Evolutionary conservation across 2,888 invertebrate genomes (phyloP), one percentile per base, ranked within the genome.

Genomic region (Aphelenchoides bicaudatus): DNA sequence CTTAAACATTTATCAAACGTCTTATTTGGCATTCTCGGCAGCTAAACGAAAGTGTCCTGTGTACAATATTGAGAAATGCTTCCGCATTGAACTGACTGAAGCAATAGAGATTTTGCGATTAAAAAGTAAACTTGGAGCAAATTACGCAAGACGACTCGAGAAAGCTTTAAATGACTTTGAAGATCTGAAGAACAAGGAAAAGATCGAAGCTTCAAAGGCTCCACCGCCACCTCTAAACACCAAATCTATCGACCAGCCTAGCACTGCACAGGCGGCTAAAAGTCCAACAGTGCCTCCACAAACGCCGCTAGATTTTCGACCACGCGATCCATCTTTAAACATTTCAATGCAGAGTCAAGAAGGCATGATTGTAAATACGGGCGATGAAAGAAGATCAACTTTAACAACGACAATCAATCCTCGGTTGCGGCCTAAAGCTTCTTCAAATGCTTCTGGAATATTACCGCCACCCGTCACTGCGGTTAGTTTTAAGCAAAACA

Each of bases 1-100:
- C 72, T 91, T 91, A 10, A 90, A 91, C 81, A 89, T 91, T 73
- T 90, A 57, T 56, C 75, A 78, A 69, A 80, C 81, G 6, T 75
- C 82, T 6, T 67, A 67, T 61, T 65, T 82, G 38, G 81, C 82
- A n/a, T 83, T 82, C 71, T 72, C 74, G 52, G 68, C 82, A 13
- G 68, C 74, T 8, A 72, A 79, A 23, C 72, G 72, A 49, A 72
- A 76, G 10, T 79, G 78, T 63, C 82, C 82, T n/a, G 79, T 83
- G 25, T 79, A 79, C 58, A 83, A 83, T 71, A 77, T 82, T 67
- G 75, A 82, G 70, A 63, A 47, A 54, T 50, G 59, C 56, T 57
- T 55, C 21, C 39, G 71, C 23, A 71, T 60, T 49, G 56, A 68
- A 46, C 29, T 66, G 39, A 39, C 55, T 19, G 62, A 59, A 57